A percentile compares a stretch with the other conserved stretches of the same genome.
phyloP scores from a whole-genome alignment of 2,888 invertebrate species.

The Biston stratarius region DNA sequence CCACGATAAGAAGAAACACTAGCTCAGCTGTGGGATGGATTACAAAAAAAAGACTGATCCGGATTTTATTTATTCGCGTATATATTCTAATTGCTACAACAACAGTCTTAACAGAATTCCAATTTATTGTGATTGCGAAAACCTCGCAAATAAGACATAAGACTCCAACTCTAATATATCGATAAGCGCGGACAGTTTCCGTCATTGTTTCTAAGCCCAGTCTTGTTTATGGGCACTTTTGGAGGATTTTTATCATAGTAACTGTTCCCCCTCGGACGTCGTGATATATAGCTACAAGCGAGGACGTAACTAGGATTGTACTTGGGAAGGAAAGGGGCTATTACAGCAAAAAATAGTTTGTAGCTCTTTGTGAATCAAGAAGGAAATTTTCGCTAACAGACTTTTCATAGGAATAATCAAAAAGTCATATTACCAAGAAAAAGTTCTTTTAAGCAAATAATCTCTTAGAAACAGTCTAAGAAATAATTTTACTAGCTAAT shows the following conservation, averaged over 20 bases:
- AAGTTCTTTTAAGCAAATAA: too few species aligned
- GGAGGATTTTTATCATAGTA: conserved; percentile 62
- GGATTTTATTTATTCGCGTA: too few species aligned
- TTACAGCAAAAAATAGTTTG: not conserved
- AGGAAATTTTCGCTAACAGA: too few species aligned
- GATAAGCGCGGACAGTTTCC: conserved; percentile 42
- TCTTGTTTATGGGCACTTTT: conserved; percentile 60
- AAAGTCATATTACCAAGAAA: too few species aligned
- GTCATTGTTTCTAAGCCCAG: conserved; percentile 44
- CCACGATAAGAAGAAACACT: too few species aligned
- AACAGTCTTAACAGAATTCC: too few species aligned
- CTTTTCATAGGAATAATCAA: too few species aligned
- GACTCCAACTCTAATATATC: conserved; percentile 39
- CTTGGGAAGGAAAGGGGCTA: not conserved
- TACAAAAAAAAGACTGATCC: too few species aligned
- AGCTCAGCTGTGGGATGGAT: too few species aligned
- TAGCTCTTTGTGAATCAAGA: too few species aligned
- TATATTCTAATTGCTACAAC: not conserved
- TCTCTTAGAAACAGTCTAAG: too few species aligned
- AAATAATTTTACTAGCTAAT: too few species aligned
- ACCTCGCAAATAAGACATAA: conserved; percentile 18
- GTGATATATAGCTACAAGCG: conserved; percentile 62
- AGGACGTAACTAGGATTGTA: conserved; percentile 10
- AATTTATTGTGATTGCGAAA: conserved; percentile 1
- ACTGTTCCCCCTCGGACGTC: conserved; percentile 54